Base-by-base conservation (phyloP, 2,888 invertebrate genomes). In the Orchestes rusci region DNA sequence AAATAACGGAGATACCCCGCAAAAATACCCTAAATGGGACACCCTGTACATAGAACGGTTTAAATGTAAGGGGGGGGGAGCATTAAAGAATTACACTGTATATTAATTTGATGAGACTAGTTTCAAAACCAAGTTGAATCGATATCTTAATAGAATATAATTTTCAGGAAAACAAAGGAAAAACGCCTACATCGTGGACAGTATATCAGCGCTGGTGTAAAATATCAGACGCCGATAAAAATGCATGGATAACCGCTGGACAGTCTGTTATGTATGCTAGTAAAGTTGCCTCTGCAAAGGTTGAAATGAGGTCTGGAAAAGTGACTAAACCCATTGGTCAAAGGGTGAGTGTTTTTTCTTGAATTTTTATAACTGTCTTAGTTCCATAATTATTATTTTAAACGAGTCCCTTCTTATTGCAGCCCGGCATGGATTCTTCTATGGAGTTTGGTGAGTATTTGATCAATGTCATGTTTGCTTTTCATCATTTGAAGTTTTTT, bases 201-300 rank as follows among this genome's bases (percentile, higher is more conserved):
- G 70, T 88, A 7, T 89, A 88, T 64, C 86, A 88, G 62, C 79
- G 80, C 55, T 89, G 89, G 89, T 83, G 85, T 53, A 81, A 84
- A 59, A 79, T 89, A 75, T 79, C 84, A 1, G 79, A 81, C 45
- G 73, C 76, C 12, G 76, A 84, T 39, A 75, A 85, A 41, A 82
- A 82, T 34, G 77, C 83, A 0, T 89, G 89, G 89, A 79, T 88
- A 45, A 76, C 80, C 0, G 89, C 89, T 2, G 88, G 88, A 1
- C 74, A 79, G 56, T 81, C 80, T 53, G 80, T 87, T 55, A 84
- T 85, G 64, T 76, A 77, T 0, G 76, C 83, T 57, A 78, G 79
- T 30, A 79, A 79, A 64, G 75, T 79, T 59, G 74, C 76, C 49
- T 75, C 76, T 58, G 80, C 82, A 51, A 84, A 82, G 72, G 77